Evolutionary conservation across 2,888 invertebrate species (phyloP), one percentile per base, ranked within the genome.

Genomic region (Oxyteleia sp.): DNA sequence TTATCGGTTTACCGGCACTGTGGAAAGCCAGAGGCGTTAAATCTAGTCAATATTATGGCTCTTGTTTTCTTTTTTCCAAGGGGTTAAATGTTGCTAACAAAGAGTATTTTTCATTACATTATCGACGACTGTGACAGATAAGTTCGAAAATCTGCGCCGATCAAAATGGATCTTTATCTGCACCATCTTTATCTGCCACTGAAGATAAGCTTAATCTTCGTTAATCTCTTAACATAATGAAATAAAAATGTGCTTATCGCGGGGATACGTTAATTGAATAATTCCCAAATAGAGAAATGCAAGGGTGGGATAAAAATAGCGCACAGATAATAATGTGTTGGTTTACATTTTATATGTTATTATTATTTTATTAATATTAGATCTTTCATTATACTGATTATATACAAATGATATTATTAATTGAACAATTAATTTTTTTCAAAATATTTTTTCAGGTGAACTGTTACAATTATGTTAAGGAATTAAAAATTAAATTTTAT

Each of bases 1-100:
- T 76, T 76, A 76, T 76, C 66, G 66, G 68, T 76, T 76, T 66
- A 47, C 51, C 32, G 20, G 45, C 16, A 49, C 49, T 29, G 55
- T 41, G 75, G 51, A 38, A 66, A 75, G 38, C 35, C 66, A 38
- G 38, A 38, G 47, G 47, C 29, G 55, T 66, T 57, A 57, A 75
- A 75, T 75, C 63, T 63, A 55, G 64, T 18, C 55, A 64, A 63
- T 55, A 64, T 74, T 64, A 55, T 20, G 47, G 59, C 49, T 51
- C 53, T 53, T 61, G 13, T n/a, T 51, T 51, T 53, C 16, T 23
- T 63, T 74, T 55, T 43, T 43, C 55, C 29, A 45, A n/a, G n/a
- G 29, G 41, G n/a, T 71, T 61, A 41, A 51, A 41, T 61, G 51
- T 61, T 20, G 51, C 59, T 49, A 72, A 53, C 72, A 72, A 72